phyloP scores from a whole-genome alignment of 2,888 invertebrate species.

The Hylaea fasciaria region DNA sequence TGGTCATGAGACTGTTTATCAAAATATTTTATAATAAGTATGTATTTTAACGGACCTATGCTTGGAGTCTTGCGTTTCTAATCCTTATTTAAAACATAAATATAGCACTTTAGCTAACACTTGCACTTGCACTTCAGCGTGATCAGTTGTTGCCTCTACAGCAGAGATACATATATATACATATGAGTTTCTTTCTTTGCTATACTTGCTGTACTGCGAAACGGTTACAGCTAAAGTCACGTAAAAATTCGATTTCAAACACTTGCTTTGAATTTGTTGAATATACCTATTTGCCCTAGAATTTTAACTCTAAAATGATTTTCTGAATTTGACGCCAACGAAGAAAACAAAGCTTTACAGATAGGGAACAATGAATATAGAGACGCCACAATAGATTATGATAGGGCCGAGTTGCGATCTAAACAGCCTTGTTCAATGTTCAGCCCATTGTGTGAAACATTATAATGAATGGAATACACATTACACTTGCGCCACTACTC shows the following conservation, averaged over 20 bases:
- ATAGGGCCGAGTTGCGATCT: constrained; percentile 46
- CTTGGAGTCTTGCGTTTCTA: no score
- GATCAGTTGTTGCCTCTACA: no score
- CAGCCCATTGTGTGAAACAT: constrained; percentile 55
- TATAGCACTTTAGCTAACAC: no score
- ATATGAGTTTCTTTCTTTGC: no score
- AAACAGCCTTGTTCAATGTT: constrained; percentile 65
- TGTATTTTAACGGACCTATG: no score
- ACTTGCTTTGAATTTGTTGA: neutral
- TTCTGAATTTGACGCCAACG: constrained; percentile 28
- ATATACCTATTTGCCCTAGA: no score
- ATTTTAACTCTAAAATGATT: no score
- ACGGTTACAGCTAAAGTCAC: neutral
- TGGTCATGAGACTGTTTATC: no score
- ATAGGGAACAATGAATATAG: constrained; percentile 55
- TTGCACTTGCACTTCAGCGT: no score
- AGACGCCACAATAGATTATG: constrained; percentile 52
- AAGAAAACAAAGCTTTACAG: constrained; percentile 49
- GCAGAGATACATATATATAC: no score
- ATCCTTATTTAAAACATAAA: no score
- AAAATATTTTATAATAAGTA: no score
- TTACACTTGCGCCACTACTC: constrained; percentile 1
- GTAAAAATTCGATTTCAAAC: neutral
- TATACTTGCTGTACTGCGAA: neutral
- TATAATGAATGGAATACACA: constrained; percentile 13